phyloP scores from a whole-genome alignment of 2,113 vertebrate species.

The Tyto alba region DNA sequence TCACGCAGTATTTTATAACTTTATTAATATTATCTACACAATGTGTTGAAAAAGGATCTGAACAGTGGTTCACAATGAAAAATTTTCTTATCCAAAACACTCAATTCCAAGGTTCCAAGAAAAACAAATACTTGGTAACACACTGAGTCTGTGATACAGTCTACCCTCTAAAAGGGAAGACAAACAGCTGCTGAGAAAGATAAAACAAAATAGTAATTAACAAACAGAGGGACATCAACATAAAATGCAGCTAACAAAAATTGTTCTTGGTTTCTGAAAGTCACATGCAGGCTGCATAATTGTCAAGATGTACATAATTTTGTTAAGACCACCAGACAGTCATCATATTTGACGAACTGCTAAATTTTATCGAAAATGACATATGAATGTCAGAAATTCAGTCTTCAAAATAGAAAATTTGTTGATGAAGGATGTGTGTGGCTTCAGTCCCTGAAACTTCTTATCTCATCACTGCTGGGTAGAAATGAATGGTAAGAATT shows the following conservation, averaged over 20 bases:
- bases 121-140: constrained; percentile 51
- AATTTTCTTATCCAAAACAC: not conserved
- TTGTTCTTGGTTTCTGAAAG: not conserved
- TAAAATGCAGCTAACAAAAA: constrained; percentile 15
- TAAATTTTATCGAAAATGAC: not conserved
- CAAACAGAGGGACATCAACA: not conserved
- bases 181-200: constrained; percentile 46
- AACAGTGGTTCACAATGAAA: not conserved
- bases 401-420: not conserved
- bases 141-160: not conserved
- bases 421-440: not conserved
- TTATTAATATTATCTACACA: not conserved
- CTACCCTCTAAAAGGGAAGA: constrained; percentile 16
- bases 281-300: not conserved
- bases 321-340: not conserved
- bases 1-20: not conserved
- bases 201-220: constrained; percentile 37
- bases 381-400: not conserved
- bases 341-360: not conserved
- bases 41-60: not conserved
- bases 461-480: not conserved
- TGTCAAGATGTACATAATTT: not conserved
- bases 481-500: not conserved
- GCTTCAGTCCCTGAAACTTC: not conserved
- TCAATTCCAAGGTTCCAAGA: not conserved